phyloP scores from a whole-genome alignment of 2,113 vertebrate species.

The Archocentrus centrarchus region DNA sequence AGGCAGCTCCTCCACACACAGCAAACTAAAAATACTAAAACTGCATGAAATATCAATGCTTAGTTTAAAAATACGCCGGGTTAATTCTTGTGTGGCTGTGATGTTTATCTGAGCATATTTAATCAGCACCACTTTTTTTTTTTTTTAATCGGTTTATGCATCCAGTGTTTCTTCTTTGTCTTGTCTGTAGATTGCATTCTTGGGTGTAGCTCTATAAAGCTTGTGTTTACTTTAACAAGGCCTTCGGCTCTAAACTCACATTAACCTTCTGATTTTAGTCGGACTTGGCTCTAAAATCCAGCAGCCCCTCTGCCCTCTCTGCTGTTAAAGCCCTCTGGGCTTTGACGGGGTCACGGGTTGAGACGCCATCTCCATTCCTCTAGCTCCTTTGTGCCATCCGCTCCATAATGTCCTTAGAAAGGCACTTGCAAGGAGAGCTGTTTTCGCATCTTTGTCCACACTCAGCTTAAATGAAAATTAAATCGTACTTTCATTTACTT shows the following conservation, averaged over 20 bases:
- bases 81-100: not conserved
- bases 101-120: not conserved
- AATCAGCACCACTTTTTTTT: not conserved
- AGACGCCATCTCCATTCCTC: slow-evolving; percentile 1
- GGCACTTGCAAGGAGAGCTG: slow-evolving; percentile 14
- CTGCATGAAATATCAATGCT: not conserved
- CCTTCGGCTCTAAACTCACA: slow-evolving; percentile 38
- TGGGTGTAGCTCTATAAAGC: not conserved
- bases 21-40: not conserved
- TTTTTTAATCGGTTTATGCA: not conserved
- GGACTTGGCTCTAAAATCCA: slow-evolving; percentile 10
- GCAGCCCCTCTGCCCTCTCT: slow-evolving; percentile 27
- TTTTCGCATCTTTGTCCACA: slow-evolving; percentile 34
- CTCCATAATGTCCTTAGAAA: not conserved
- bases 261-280: slow-evolving; percentile 60
- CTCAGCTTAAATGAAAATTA: not conserved
- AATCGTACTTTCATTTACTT: not conserved
- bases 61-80: not conserved
- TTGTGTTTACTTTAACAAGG: slow-evolving; percentile 15
- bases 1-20: not conserved
- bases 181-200: slow-evolving; percentile 12
- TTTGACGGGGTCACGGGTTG: slow-evolving; percentile 8
- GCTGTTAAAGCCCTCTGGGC: slow-evolving; percentile 28
- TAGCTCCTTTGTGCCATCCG: slow-evolving; percentile 5
- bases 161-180: not conserved